A percentile compares a stretch with the other conserved stretches of the same genome.
Conservation (phyloP, 2,113 vertebrate genomes). For the Alouatta palliata region DNA sequence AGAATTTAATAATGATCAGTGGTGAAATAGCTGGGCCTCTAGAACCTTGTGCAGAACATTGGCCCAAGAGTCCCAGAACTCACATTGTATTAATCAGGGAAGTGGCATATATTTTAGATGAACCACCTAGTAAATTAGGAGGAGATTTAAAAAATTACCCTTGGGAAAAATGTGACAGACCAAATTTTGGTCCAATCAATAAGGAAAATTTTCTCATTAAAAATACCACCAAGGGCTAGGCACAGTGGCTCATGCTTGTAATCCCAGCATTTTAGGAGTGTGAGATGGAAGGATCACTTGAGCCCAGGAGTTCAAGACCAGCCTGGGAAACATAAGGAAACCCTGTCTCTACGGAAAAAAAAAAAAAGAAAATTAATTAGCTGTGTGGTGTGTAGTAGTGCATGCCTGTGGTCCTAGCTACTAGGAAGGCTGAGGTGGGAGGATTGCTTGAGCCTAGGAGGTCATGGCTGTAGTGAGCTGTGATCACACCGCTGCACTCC, state of each 20-base stretch:
- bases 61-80: neutral
- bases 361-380: too few species aligned
- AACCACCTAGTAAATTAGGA: neutral
- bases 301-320: neutral
- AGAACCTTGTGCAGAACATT: neutral
- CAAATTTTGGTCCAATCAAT: neutral
- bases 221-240: neutral
- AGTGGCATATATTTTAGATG: neutral
- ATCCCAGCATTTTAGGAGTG: too few species aligned
- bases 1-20: neutral
- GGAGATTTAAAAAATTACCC: neutral
- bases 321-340: neutral
- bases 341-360: neutral
- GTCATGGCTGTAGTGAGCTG: too few species aligned
- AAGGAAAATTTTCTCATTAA: neutral
- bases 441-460: too few species aligned
- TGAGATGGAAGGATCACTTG: neutral
- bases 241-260: neutral
- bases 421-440: too few species aligned
- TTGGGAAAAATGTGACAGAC: neutral
- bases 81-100: neutral
- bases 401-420: too few species aligned
- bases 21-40: neutral
- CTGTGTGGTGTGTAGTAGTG: too few species aligned
- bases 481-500: too few species aligned